Percentiles rank a stretch among this genome's conserved stretches.
Evolutionary conservation across 30 jellyfish, hydroid and myxozoan genomes (phyloP).

Genomic region (Hydra vulgaris): DNA sequence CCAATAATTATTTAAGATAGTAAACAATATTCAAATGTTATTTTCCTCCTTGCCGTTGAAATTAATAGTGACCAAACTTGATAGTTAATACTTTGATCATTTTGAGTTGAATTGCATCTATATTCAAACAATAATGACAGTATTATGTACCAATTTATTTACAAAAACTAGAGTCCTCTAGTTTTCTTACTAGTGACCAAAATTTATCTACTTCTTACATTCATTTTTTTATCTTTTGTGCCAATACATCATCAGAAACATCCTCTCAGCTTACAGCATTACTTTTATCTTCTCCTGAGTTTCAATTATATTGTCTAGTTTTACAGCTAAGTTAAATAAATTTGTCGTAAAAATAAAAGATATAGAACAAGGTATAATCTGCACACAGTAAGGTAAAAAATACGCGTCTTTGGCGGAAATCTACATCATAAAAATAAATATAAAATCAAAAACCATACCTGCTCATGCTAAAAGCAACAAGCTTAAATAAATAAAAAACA

Average conservation of each 20-base stretch:
- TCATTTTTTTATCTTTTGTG: neutral
- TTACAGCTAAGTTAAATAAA: neutral
- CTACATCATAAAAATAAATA: neutral
- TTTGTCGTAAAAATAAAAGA: neutral
- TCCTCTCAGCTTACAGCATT: neutral
- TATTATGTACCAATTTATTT: neutral
- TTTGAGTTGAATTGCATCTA: neutral
- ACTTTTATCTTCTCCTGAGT: neutral
- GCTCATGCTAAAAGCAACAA: neutral
- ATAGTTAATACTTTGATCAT: neutral
- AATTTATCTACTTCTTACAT: neutral
- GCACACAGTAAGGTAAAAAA: neutral
- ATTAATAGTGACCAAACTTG: no score
- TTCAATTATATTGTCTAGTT: neutral
- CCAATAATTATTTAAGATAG: no score
- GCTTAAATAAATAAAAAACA: neutral
- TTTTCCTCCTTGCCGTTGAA: no score
- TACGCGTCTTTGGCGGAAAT: neutral
- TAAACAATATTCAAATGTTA: no score
- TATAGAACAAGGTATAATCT: neutral
- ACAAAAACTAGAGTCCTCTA: neutral
- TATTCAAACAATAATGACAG: neutral
- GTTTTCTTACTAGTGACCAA: neutral
- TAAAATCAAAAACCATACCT: no score
- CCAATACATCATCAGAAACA: neutral